These are phyloP conservation scores for Gouania willdenowi DNA, from an alignment of 2,797 vertebrate genomes.

Conservation along the genomic window DNA sequence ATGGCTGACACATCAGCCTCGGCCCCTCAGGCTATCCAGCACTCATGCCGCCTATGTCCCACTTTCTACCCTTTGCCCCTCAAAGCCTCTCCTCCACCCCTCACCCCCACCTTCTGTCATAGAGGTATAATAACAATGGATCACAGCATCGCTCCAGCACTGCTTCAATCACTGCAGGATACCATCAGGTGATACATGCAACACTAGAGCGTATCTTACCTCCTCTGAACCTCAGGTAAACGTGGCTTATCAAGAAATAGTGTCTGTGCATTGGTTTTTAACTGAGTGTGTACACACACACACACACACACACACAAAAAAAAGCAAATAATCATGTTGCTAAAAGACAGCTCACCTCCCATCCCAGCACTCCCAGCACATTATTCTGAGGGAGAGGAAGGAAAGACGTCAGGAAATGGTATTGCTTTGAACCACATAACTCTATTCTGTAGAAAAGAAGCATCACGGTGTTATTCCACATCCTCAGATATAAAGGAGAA, in stretches of 20 bases:
- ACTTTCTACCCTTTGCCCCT: constrained; percentile 84
- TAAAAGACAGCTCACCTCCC: constrained; percentile 39
- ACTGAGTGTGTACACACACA: no score
- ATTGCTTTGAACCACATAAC: constrained; percentile 76
- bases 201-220: constrained; percentile 34
- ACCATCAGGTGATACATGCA: constrained; percentile 54
- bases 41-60: constrained; percentile 85
- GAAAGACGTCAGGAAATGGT: constrained; percentile 60
- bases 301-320: no score
- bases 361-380: constrained; percentile 38
- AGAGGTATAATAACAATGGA: constrained; percentile 65
- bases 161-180: constrained; percentile 50
- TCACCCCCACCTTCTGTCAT: constrained; percentile 54
- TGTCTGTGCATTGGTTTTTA: constrained; percentile 45
- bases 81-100: constrained; percentile 49
- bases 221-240: constrained; percentile 33
- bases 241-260: constrained; percentile 39
- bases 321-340: constrained; percentile 56
- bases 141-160: constrained; percentile 40
- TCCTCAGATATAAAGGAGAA: constrained; percentile 79
- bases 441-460: constrained; percentile 76
- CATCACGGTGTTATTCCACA: constrained; percentile 81
- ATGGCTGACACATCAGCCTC: constrained; percentile 76
- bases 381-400: constrained; percentile 62
- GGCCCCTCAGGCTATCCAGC: constrained; percentile 73